Base-by-base conservation (phyloP, 2,113 vertebrate species). In the Ctenodactylus gundi region DNA sequence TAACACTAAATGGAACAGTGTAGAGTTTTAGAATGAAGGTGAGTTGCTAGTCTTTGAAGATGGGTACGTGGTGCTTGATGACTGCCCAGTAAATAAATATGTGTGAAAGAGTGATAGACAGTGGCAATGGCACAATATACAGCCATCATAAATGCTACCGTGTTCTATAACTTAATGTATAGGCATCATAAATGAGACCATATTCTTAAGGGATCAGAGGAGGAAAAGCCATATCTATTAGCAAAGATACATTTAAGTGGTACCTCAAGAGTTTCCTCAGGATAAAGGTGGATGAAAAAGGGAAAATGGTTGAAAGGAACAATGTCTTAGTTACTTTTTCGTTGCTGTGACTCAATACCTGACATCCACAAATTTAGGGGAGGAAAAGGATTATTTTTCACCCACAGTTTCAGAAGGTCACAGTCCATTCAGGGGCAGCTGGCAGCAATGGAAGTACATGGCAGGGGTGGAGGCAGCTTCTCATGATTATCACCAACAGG, bases 241-340 rank as follows among this genome's bases (percentile, higher is more conserved):
- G 51, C 85, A 67, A 88, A 95, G 55, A 68, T 92, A 77, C 65
- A 80, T 84, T 89, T 94, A 55, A 68, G 55, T 91, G 55, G 18
- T 90, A 36, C 15, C 29, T 88, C 39, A 39, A 68, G 75, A 39
- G 13, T 73, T 57, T 83, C 55, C 83, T 34, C 17, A 31, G n/a
- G 31, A 23, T 95, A 53, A 89, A 90, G 41, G 62, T 85, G 72
- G 11, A 95, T 90, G 53, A 85, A 49, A 85, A 70, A 64, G 36
- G 51, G 23, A 84, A 36, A 58, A 46, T n/a, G 64, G 25, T 88
- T 8, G 57, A 85, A 86, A 91, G 70, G 51, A 75, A 70, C 27
- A 60, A 41, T n/a, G n/a, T n/a, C n/a, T n/a, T n/a, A n/a, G n/a
- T n/a, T n/a, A n/a, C n/a, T n/a, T n/a, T n/a, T n/a, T n/a, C n/a